Base-by-base conservation (phyloP, 2,888 invertebrate genomes). In the Periphyllus acericola region DNA sequence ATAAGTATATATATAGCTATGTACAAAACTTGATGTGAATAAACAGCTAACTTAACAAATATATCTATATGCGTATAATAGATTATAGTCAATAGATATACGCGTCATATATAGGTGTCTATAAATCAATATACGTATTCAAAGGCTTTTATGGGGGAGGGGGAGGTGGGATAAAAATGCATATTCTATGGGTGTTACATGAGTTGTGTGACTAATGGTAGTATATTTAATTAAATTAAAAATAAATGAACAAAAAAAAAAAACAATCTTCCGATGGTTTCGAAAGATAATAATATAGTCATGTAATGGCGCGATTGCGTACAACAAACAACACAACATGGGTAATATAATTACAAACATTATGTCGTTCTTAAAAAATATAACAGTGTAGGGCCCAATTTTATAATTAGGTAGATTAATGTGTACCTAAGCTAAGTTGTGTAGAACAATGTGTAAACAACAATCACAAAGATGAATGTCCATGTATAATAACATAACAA, bases 351-450 rank as follows among this genome's bases (percentile, higher is more conserved):
- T 66, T 84, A 84, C 75, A 84, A 80, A 84, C 84, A 76, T 25
- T 71, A 46, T n/a, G n/a, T 52, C 6, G 55, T 60, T 55, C 80
- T 87, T 87, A 87, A 87, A 60, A 60, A 60, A 87, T 32, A 32
- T 32, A 82, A 40, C 34, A 74, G 29, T 60, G 74, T 80, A 72
- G 4, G 60, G 80, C 72, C 86, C 74, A 87, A 87, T 87, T 29
- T 36, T 78, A 80, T 60, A 78, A 80, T 87, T 87, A 87, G 86
- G 86, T 87, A 46, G 4, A 60, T 82, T n/a, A 46, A 29, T 72
- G 46, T 74, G 34, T 75, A 66, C 66, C 40, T 40, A 83, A 34
- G 17, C 34, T 74, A 83, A 60, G 36, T 40, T 4, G 83, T n/a
- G 72, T 83, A 60, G 71, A 78, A 29, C 14, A n/a, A n/a, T 71